Conservation (phyloP, 2,888 invertebrate species). For the Nycteola revayana region DNA sequence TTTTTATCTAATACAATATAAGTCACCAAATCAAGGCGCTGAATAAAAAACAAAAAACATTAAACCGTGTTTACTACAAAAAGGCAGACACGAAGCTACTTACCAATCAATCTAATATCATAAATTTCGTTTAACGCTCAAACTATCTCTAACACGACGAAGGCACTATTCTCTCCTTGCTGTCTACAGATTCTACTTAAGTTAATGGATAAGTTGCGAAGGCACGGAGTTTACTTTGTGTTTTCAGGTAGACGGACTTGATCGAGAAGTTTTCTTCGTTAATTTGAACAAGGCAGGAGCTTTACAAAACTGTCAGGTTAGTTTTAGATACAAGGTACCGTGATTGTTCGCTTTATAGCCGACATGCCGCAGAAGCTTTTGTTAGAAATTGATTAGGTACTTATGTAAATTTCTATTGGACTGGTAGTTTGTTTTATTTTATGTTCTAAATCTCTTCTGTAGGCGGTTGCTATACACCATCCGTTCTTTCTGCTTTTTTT, state of each 20-base stretch:
- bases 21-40: too few species aligned
- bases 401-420: background rate
- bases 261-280: slow-evolving; percentile 79
- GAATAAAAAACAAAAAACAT: too few species aligned
- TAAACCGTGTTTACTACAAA: slow-evolving; percentile 9
- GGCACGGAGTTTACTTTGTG: slow-evolving; percentile 79
- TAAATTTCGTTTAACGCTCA: slow-evolving; percentile 67
- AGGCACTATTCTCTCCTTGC: slow-evolving; percentile 67
- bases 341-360: slow-evolving; percentile 45
- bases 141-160: slow-evolving; percentile 57
- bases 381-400: background rate
- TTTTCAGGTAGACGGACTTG: slow-evolving; percentile 80
- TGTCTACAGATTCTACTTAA: slow-evolving; percentile 81
- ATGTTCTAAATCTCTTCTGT: too few species aligned
- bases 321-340: slow-evolving; percentile 53
- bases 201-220: slow-evolving; percentile 81
- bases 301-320: slow-evolving; percentile 69
- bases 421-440: too few species aligned
- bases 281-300: slow-evolving; percentile 76
- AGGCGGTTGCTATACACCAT: too few species aligned
- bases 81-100: slow-evolving; percentile 34
- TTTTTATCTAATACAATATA: too few species aligned
- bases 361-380: slow-evolving; percentile 17
- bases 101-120: slow-evolving; percentile 62
- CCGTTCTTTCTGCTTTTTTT: too few species aligned